Conservation (phyloP, 2,888 invertebrate species). For the Zygothrica quintamaculata region DNA sequence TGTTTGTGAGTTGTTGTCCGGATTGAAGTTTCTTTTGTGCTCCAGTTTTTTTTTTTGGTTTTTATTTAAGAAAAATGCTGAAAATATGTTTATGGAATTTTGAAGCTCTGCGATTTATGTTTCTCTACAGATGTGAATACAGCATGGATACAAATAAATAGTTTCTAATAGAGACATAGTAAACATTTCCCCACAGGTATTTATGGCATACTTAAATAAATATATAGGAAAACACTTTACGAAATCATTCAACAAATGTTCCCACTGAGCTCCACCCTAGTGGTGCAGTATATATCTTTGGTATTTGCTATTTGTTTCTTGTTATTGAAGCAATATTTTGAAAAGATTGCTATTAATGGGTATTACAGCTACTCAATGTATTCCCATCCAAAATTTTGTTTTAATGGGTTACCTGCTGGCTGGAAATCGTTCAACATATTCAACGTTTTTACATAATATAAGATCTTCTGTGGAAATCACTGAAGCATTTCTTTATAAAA, state of each 20-base stretch:
- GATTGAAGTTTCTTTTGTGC: conserved; percentile 30
- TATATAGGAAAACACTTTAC: conserved; percentile 54
- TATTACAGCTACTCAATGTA: conserved; percentile 13
- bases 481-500: too few species aligned
- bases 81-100: conserved; percentile 57
- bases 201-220: too few species aligned
- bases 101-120: conserved; percentile 31
- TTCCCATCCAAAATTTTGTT: neutral
- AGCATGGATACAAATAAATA: conserved; percentile 11
- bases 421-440: too few species aligned
- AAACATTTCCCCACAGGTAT: conserved; percentile 41
- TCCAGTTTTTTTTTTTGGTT: conserved; percentile 49
- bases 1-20: neutral
- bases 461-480: neutral
- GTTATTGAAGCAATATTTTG: conserved; percentile 53
- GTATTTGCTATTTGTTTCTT: conserved; percentile 22
- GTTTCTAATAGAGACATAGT: conserved; percentile 8
- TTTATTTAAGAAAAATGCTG: too few species aligned
- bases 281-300: neutral
- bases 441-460: conserved; percentile 4
- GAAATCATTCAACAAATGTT: conserved; percentile 33
- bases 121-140: conserved; percentile 3
- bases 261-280: conserved; percentile 21
- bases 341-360: conserved; percentile 35
- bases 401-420: conserved; percentile 1